Evolutionary conservation across 2,113 vertebrate species (phyloP), one percentile per base, ranked within the genome.

Genomic region (Pyrgilauda ruficollis): DNA sequence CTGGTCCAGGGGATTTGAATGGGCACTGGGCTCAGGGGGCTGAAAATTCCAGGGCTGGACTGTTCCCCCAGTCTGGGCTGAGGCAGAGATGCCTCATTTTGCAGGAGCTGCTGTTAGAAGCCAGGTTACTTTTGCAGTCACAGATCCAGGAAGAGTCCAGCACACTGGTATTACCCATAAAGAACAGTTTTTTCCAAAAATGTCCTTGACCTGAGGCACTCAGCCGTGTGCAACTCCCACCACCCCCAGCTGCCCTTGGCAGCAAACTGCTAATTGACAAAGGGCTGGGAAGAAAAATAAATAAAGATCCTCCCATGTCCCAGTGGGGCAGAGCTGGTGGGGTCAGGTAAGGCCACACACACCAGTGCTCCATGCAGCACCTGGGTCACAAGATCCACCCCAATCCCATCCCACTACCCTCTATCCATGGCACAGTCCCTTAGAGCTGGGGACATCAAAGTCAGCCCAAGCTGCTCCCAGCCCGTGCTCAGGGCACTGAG

Each of bases 121-220:
- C 7, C 15, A 24, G 7, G 26, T 43, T 35, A 18, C 20, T 68
- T 76, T n/a, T 30, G 11, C 35, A 46, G 41, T 2, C 26, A 7
- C 0, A 5, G 46, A 64, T 13, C 18, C 9, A 6, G 7, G 6
- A 30, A 10, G 19, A 2, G 3, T 27, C 24, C 0, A 1, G 4
- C 0, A 0, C 2, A 7, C 9, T 8, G 1, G 0, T 9, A 15
- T 7, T 15, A n/a, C 14, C 35, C 31, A 9, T 3, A 8, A 28
- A 28, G 19, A 39, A 37, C 7, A 0, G 0, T 2, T n/a, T 61
- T 44, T 46, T 53, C 64, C 15, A 20, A 27, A 84, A 22, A 35
- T 0, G 2, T 33, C 23, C 21, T 58, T 18, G 1, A 49, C 21
- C 4, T 0, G 0, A 63, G 22, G 9, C 0, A 4, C 26, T 28